Percentiles rank a stretch among this genome's conserved stretches.
Evolutionary conservation across 2,888 invertebrate species (phyloP).

Genomic region (Trisateles emortualis): DNA sequence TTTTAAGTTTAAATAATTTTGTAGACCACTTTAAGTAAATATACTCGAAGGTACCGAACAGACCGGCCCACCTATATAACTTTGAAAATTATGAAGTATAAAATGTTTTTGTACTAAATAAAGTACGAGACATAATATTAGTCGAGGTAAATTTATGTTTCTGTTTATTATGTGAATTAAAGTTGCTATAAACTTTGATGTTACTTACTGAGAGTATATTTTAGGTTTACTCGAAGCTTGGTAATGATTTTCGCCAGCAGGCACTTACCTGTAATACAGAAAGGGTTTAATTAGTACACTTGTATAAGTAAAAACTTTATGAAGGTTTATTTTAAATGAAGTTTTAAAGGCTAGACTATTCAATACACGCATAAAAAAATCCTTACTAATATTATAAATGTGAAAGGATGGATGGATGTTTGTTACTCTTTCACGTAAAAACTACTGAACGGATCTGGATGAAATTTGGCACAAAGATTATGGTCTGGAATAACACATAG

Average conservation of each 20-base stretch:
- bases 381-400: no score
- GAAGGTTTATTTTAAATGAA: not conserved
- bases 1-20: conserved; percentile 74
- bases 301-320: conserved; percentile 9
- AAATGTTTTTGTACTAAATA: conserved; percentile 38
- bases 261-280: conserved; percentile 57
- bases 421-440: no score
- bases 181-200: conserved; percentile 28
- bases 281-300: conserved; percentile 25
- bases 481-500: no score
- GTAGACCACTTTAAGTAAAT: conserved; percentile 71
- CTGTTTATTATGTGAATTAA: conserved; percentile 17
- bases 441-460: no score
- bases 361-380: no score
- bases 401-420: no score
- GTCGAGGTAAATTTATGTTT: conserved; percentile 21
- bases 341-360: not conserved
- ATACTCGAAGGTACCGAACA: conserved; percentile 53
- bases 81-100: conserved; percentile 31
- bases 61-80: conserved; percentile 39
- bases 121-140: conserved; percentile 37
- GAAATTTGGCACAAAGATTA: no score
- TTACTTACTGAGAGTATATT: conserved; percentile 34
- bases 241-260: conserved; percentile 22
- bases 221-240: conserved; percentile 20